phyloP scores from a whole-genome alignment of 1,140 invertebrate species.

The Panonychus citri region DNA sequence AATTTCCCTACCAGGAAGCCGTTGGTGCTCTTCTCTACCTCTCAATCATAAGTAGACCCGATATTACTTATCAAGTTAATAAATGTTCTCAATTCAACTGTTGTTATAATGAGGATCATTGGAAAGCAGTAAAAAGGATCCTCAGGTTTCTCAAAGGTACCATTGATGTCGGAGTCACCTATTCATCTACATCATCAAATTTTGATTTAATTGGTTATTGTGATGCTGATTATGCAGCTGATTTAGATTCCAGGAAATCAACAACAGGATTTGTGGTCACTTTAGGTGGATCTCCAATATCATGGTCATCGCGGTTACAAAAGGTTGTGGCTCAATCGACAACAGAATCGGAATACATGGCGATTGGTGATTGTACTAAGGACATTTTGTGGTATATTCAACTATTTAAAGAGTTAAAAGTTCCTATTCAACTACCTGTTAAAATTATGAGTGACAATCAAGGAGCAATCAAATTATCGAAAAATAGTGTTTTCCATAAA shows the following conservation, averaged over 20 bases:
- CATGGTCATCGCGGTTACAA: conserved; percentile 19
- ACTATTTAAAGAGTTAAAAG: conserved; percentile 5
- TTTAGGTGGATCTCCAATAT: conserved; percentile 15
- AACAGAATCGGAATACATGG: conserved; percentile 22
- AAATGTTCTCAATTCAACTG: conserved; percentile 23
- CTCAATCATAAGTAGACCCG: conserved; percentile 23
- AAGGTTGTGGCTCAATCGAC: conserved; percentile 17
- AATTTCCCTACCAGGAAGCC: conserved; percentile 14
- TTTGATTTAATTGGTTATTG: not conserved
- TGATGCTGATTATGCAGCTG: conserved; percentile 9
- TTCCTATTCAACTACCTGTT: not conserved
- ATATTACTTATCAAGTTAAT: conserved; percentile 24
- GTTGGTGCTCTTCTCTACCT: conserved; percentile 22
- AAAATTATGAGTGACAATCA: conserved; percentile 14
- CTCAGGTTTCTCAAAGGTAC: conserved; percentile 15
- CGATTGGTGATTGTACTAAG: conserved; percentile 19
- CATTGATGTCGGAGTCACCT: conserved; percentile 12
- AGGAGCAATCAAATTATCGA: conserved; percentile 14
- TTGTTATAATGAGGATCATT: conserved; percentile 11
- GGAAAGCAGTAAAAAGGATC: conserved; percentile 18
- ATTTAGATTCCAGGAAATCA: not conserved
- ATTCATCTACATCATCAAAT: not conserved
- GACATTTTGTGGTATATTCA: conserved; percentile 17
- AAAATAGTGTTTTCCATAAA: conserved; percentile 13
- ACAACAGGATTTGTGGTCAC: conserved; percentile 12